Base-by-base conservation (phyloP, 2,797 vertebrate genomes). In the Tachyglossus aculeatus region DNA sequence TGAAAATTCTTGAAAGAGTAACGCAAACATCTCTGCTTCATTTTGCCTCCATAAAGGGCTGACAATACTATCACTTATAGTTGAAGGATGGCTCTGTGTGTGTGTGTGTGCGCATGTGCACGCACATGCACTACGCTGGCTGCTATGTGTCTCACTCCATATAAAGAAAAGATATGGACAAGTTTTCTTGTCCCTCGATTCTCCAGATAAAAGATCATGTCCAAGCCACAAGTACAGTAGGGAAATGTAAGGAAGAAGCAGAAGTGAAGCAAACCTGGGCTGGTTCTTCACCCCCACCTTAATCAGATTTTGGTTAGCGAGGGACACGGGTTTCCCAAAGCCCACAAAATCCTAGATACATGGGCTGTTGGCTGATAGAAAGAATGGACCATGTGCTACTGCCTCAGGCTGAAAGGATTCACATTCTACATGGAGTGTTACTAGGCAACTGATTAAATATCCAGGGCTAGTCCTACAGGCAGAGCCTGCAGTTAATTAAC, bases 401-500 rank as follows among this genome's bases (percentile, higher is more conserved):
- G 36, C 74, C 47, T 79, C 53, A 18, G 85, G 87, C 89, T 89
- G 90, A 91, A 93, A 88, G 71, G 88, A 92, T 91, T 89, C 90
- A 82, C 88, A 87, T 90, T 88, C 77, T 76, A 88, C 77, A 51
- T 89, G 66, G 86, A 89, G 90, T 85, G 92, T 93, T 93, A 93
- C 92, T 92, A 93, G 91, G 92, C 92, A 93, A 93, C 92, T 93
- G 92, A 93, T 93, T 92, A 93, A 93, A 93, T 92, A 92, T 92
- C 90, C 68, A n/a, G 87, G 89, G 91, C 88, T 19, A 89, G 92
- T 88, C 89, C 91, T 92, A 90, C 89, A 91, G 91, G 90, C 89
- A 86, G 56, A 74, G 87, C 89, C 92, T 76, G 79, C 91, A 88
- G 93, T 93, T 93, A 93, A 93, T 93, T 93, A 93, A 93, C 88